These are phyloP conservation scores for Amphiprion ocellaris DNA, from an alignment of 2,113 vertebrate genomes.

Conservation along the genomic window DNA sequence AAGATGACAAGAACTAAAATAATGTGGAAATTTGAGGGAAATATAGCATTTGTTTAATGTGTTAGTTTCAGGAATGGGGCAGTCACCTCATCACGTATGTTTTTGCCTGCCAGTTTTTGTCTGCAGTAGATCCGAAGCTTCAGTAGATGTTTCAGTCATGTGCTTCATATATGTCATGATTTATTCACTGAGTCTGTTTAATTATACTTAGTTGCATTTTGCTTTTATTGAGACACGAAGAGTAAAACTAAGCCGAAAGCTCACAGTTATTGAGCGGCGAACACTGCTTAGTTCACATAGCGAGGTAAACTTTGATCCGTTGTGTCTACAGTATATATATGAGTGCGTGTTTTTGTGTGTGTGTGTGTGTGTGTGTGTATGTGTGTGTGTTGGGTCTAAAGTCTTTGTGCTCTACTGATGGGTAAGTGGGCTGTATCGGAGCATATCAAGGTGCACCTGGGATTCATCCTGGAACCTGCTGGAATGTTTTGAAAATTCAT, in stretches of 20 bases:
- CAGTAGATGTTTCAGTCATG: no score
- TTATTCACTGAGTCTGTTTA: not conserved
- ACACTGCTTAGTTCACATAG: not conserved
- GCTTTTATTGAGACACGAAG: no score
- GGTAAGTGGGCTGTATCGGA: constrained; percentile 49
- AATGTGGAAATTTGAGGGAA: no score
- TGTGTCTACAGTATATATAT: not conserved
- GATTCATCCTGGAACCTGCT: constrained; percentile 61
- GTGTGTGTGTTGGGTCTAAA: constrained; percentile 34
- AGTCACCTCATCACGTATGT: not conserved
- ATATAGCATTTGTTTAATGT: no score
- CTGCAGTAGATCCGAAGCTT: no score
- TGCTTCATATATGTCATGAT: no score
- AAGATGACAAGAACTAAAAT: not conserved
- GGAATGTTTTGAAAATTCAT: constrained; percentile 62
- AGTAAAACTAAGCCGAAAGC: not conserved
- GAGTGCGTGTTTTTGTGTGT: not conserved
- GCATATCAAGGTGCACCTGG: constrained; percentile 54
- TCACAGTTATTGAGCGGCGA: not conserved
- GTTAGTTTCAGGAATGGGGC: no score
- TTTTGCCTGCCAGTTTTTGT: not conserved
- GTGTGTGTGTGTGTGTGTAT: constrained; percentile 5
- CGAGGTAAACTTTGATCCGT: constrained; percentile 5
- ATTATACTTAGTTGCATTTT: not conserved
- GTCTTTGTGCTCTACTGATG: constrained; percentile 56